Evolutionary conservation across 2,797 vertebrate genomes (phyloP).

Genomic region (Cephalopachus bancanus): DNA sequence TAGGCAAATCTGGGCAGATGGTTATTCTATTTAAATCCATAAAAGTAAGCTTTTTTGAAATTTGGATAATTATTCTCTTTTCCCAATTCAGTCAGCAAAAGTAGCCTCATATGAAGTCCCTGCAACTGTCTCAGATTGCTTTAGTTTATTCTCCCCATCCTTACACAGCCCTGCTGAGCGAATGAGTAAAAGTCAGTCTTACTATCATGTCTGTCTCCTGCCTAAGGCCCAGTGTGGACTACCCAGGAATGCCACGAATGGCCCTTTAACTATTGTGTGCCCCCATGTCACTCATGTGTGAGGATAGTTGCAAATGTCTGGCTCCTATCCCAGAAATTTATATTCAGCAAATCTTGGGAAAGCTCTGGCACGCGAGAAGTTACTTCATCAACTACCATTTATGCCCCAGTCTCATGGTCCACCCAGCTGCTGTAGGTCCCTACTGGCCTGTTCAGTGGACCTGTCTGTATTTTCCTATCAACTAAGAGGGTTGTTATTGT

Average conservation of each 20-base stretch:
- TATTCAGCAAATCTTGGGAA: neutral
- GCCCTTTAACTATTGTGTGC: neutral
- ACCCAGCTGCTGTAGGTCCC: neutral
- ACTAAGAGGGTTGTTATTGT: neutral
- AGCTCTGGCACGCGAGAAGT: neutral
- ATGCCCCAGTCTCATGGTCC: neutral
- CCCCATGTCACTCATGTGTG: too few species aligned
- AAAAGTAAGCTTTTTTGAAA: neutral
- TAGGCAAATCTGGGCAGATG: neutral
- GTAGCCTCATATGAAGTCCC: neutral
- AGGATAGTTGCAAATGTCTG: neutral
- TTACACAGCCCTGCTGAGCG: neutral
- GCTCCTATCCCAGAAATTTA: neutral
- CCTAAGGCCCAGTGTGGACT: neutral
- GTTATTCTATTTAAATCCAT: neutral
- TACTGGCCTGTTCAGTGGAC: neutral
- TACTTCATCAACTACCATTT: neutral
- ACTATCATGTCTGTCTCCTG: neutral
- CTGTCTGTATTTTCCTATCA: neutral
- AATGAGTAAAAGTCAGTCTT: neutral
- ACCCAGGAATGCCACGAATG: accelerated
- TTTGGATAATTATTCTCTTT: neutral
- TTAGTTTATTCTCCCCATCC: neutral
- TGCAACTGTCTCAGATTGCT: neutral
- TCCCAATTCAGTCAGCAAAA: neutral